Evolutionary conservation across 2,888 invertebrate genomes (phyloP).

Genomic region (Aphodius granarius): DNA sequence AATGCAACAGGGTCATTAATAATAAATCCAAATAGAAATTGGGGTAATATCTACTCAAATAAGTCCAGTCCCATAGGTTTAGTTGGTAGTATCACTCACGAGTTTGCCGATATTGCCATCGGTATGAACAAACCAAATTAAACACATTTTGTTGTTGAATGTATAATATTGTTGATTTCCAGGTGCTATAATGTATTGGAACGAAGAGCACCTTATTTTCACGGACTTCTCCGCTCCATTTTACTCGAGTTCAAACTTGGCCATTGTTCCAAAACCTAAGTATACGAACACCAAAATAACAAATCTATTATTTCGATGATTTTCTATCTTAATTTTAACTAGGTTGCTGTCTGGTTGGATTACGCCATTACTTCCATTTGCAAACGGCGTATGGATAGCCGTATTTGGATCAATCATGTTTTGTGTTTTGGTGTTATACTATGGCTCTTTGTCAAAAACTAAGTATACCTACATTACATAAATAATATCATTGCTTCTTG

Average conservation of each 20-base stretch:
- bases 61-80: neutral
- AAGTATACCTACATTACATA: too few species aligned
- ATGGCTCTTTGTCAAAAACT: neutral
- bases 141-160: neutral
- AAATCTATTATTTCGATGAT: neutral
- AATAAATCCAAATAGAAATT: neutral
- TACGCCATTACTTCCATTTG: neutral
- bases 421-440: neutral
- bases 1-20: neutral
- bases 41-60: neutral
- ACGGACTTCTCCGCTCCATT: neutral
- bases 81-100: neutral
- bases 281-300: too few species aligned
- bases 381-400: neutral
- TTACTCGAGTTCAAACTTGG: neutral
- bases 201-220: neutral
- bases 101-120: neutral
- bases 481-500: too few species aligned
- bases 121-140: neutral
- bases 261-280: neutral
- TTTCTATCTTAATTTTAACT: neutral
- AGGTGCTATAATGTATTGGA: neutral
- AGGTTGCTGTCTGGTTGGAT: neutral
- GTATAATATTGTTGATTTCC: neutral
- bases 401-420: neutral